Conservation (phyloP, 2,888 invertebrate species). For the Lithophane socia region DNA sequence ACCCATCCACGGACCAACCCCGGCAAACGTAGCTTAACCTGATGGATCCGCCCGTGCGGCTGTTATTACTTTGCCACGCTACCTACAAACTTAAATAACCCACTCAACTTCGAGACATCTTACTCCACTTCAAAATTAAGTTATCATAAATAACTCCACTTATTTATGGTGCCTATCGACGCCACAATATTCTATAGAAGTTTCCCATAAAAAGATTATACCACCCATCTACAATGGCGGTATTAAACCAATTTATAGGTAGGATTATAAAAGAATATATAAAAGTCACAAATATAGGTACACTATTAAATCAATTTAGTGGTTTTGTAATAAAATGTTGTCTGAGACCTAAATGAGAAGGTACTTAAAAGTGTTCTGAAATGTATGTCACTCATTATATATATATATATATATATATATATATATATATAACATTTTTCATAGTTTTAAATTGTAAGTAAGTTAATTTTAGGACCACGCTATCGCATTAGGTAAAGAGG, state of each 20-base stretch:
- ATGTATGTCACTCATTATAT: not conserved
- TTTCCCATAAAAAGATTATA: conserved; percentile 58
- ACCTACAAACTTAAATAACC: conserved; percentile 11
- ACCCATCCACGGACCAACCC: too few species aligned
- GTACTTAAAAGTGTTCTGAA: not conserved
- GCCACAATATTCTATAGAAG: conserved; percentile 30
- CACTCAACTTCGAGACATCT: conserved; percentile 33
- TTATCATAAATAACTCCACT: conserved; percentile 50
- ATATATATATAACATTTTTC: too few species aligned
- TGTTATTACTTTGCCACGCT: too few species aligned
- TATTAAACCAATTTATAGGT: conserved; percentile 66
- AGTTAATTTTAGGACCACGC: too few species aligned
- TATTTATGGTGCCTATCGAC: conserved; percentile 53
- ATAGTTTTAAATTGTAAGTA: too few species aligned
- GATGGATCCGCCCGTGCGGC: too few species aligned
- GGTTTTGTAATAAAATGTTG: conserved; percentile 38
- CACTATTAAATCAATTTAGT: conserved; percentile 53
- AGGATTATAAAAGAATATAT: conserved; percentile 36
- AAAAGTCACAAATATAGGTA: conserved; percentile 42
- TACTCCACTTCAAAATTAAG: conserved; percentile 51
- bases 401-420: too few species aligned
- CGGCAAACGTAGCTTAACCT: too few species aligned
- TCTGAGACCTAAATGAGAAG: conserved; percentile 5
- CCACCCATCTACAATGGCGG: conserved; percentile 66
- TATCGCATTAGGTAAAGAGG: too few species aligned